These are phyloP conservation scores for Chelonus formosanus DNA, from an alignment of 2,888 invertebrate genomes.

Conservation along the genomic window DNA sequence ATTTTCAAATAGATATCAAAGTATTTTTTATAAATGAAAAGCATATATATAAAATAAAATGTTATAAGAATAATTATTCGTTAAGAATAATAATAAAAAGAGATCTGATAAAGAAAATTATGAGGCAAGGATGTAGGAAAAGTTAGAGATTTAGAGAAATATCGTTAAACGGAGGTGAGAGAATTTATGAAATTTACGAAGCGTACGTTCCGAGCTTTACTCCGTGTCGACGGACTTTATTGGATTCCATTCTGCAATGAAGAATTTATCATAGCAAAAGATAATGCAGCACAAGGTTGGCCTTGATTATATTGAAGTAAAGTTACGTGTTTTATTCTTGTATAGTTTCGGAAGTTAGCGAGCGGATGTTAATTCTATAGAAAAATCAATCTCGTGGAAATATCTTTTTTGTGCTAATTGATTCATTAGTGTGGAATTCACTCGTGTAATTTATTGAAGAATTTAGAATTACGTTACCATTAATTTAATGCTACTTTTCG, in stretches of 20 bases:
- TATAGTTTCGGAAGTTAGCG: not conserved
- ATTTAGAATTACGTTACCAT: not conserved
- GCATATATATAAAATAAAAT: no score
- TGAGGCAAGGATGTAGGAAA: not conserved
- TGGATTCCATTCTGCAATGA: constrained; percentile 26
- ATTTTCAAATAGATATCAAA: no score
- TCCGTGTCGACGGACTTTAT: constrained; percentile 21
- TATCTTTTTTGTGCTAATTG: constrained; percentile 11
- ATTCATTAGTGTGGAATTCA: constrained; percentile 20
- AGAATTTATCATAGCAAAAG: constrained; percentile 16
- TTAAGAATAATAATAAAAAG: not conserved
- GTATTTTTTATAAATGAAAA: no score
- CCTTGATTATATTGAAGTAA: constrained; percentile 3
- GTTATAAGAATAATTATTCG: no score
- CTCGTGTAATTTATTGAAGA: constrained; percentile 11
- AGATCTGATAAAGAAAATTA: not conserved
- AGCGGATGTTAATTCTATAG: constrained; percentile 4
- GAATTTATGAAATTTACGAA: constrained; percentile 23
- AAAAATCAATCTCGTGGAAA: constrained; percentile 8
- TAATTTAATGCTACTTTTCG: no score
- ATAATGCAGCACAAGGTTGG: constrained; percentile 5
- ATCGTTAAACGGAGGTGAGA: constrained; percentile 18
- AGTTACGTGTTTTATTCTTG: not conserved
- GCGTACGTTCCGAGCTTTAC: constrained; percentile 21
- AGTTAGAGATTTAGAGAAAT: constrained; percentile 14